These are phyloP conservation scores for Neosilurus mollespiculum DNA, from an alignment of 2,797 vertebrate genomes.

Conservation along the genomic window DNA sequence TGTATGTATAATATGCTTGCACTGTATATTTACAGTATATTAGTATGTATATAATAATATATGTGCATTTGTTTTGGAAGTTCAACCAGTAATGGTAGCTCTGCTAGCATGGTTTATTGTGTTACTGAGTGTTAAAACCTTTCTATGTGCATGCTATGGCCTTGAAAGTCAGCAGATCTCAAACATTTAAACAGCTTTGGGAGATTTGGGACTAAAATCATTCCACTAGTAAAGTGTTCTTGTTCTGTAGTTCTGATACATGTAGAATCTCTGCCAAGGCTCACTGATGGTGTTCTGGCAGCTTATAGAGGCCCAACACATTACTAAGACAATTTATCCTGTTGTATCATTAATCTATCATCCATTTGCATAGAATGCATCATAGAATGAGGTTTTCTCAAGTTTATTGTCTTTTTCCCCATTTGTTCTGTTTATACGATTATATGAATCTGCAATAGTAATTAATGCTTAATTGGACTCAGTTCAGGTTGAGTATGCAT, in stretches of 20 bases:
- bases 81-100: neutral
- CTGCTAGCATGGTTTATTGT: neutral
- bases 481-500: slow-evolving; percentile 15
- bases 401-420: neutral
- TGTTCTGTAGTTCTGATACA: neutral
- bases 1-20: neutral
- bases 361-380: neutral
- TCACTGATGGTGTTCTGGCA: neutral
- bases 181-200: neutral
- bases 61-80: no score
- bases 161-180: neutral
- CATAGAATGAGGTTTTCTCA: slow-evolving; percentile 10
- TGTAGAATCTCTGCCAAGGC: neutral
- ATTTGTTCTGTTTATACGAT: slow-evolving; percentile 20
- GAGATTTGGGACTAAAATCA: neutral
- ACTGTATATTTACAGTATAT: neutral
- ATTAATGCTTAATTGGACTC: slow-evolving; percentile 32
- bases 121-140: neutral
- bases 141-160: neutral
- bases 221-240: slow-evolving; percentile 2
- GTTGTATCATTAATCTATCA: slow-evolving; percentile 8
- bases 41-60: neutral
- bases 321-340: slow-evolving; percentile 16
- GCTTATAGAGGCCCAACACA: slow-evolving; percentile 5
- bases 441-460: slow-evolving; percentile 27